phyloP scores from a whole-genome alignment of 2,888 invertebrate species.

The Busseola fusca region DNA sequence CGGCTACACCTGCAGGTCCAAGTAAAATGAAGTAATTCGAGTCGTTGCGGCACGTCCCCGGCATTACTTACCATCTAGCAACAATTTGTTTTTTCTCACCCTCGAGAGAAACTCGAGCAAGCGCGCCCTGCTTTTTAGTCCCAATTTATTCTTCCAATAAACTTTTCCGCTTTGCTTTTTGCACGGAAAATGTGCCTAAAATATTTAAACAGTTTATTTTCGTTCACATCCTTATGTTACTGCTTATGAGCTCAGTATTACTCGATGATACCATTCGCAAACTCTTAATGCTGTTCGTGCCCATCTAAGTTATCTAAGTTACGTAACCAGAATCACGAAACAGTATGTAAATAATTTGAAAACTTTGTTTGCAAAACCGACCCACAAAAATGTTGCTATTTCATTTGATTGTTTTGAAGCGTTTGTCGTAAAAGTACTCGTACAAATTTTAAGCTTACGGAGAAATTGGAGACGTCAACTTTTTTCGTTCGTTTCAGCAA shows the following conservation, averaged over 20 bases:
- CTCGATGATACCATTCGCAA: conserved; percentile 54
- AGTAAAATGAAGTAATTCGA: conserved; percentile 83
- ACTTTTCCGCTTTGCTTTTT: conserved; percentile 82
- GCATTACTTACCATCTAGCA: conserved; percentile 85
- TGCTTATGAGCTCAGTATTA: conserved; percentile 69
- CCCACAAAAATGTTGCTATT: conserved; percentile 45
- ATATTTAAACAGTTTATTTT: conserved; percentile 84
- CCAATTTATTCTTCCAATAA: conserved; percentile 86
- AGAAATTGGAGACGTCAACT: conserved; percentile 28
- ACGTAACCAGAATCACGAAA: conserved; percentile 57
- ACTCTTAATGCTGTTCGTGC: conserved; percentile 60
- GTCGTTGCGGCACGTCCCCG: conserved; percentile 80
- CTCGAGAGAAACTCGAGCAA: conserved; percentile 80
- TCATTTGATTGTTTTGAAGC: conserved; percentile 47
- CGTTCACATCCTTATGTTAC: conserved; percentile 75
- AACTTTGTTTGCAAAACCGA: conserved; percentile 49
- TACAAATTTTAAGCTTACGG: conserved; percentile 45
- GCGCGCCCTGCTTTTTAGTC: conserved; percentile 84
- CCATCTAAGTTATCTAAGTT: conserved; percentile 52
- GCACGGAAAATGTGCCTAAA: conserved; percentile 80
- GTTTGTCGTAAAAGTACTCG: conserved; percentile 25
- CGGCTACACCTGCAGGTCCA: conserved; percentile 74
- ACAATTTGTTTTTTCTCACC: conserved; percentile 85
- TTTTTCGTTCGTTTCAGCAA: conserved; percentile 18
- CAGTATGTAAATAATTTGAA: conserved; percentile 56